Evolutionary conservation across 2,113 vertebrate species (phyloP), one percentile per base, ranked within the genome.

Genomic region (Leptocoma aspasia): DNA sequence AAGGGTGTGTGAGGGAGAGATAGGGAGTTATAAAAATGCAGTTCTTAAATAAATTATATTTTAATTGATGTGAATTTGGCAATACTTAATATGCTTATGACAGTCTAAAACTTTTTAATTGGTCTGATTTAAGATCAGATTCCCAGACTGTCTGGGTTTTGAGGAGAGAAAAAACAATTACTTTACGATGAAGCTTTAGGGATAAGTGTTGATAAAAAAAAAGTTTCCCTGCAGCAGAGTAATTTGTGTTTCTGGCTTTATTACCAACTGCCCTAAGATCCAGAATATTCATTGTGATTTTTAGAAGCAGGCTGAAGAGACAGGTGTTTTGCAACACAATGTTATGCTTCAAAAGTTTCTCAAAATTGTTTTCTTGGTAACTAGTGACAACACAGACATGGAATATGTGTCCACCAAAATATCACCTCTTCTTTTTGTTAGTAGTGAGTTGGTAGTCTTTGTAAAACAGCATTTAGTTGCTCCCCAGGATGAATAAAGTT

Each of bases 211-310:
- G 95, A 97, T 97, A 76, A 97, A 96, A 94, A n/a, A n/a, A 90
- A 94, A 65, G n/a, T 94, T 98, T 97, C 92, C 86, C 96, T 91
- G 33, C 73, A 96, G 97, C 96, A 96, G 94, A 95, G 95, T 97
- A 7, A 22, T 89, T 71, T 90, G n/a, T 52, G n/a, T 96, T 98
- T 98, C 96, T 96, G 91, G 82, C 90, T 92, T 97, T 89, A 59
- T 96, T 92, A 92, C 59, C 49, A 28, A 69, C 80, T 91, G 39
- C 59, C 35, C 59, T 83, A 68, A 91, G 75, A 97, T 85, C 78
- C 95, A 97, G 90, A 94, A 95, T 80, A 82, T 30, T 79, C 47
- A 86, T 41, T 39, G 26, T 54, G 44, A 63, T 82, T 93, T 95
- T 75, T 84, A 82, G 77, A 77, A 94, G 79, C 35, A 90, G 92